Evolutionary conservation across 2,888 invertebrate genomes (phyloP).

Genomic region (Hyposoter didymator): DNA sequence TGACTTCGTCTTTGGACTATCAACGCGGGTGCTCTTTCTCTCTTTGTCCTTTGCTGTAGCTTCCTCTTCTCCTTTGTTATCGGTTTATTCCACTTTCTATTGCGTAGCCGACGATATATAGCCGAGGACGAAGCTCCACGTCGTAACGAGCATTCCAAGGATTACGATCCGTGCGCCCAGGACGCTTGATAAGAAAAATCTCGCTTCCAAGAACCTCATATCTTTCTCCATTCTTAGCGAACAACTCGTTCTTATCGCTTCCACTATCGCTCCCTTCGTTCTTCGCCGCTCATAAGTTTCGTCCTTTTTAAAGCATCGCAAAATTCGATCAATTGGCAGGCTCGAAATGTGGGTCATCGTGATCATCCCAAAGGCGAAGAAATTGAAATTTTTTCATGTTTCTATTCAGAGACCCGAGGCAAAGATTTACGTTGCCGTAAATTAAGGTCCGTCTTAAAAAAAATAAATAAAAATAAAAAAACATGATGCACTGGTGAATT

Average conservation of each 20-base stretch:
- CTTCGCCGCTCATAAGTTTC: constrained; percentile 3
- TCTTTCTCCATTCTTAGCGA: constrained; percentile 17
- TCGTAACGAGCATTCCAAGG: constrained; percentile 70
- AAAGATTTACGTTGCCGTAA: neutral
- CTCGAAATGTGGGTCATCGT: constrained; percentile 48
- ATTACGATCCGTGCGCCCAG: constrained; percentile 64
- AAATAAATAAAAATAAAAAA: neutral
- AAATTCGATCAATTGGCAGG: constrained; percentile 12
- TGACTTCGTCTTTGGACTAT: constrained; percentile 26
- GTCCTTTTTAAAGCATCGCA: constrained; percentile 20
- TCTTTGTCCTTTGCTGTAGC: constrained; percentile 34
- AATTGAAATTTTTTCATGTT: neutral
- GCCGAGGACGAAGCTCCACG: constrained; percentile 51
- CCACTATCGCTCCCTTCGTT: constrained; percentile 8
- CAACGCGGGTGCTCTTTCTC: constrained; percentile 26
- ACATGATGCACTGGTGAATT: neutral
- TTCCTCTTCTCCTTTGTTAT: constrained; percentile 27
- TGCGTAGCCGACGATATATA: constrained; percentile 60
- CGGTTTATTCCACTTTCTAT: constrained; percentile 53
- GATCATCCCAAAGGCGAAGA: neutral
- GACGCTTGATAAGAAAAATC: constrained; percentile 63
- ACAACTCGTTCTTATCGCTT: constrained; percentile 2
- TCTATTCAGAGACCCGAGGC: neutral
- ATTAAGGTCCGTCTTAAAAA: neutral
- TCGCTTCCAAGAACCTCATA: constrained; percentile 40